Evolutionary conservation across 2,888 invertebrate species (phyloP), one percentile per base, ranked within the genome.

Genomic region (Drosophila lacicola): DNA sequence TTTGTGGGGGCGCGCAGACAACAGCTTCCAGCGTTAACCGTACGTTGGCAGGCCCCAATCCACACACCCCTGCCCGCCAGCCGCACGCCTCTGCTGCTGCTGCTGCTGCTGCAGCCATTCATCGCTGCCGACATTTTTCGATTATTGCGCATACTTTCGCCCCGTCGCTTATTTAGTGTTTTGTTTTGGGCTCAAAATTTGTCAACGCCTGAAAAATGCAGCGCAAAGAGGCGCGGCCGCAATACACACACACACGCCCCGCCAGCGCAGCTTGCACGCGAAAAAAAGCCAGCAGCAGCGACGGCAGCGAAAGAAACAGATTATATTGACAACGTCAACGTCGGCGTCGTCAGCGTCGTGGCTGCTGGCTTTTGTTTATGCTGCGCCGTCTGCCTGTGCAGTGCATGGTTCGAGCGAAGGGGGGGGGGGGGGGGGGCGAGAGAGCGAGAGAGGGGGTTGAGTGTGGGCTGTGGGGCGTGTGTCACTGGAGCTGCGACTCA

Each of bases 131-230:
- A 82, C 88, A 82, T 74, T 82, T 85, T 86, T 86, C 88, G 88
- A 86, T 84, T 84, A 84, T 84, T 88, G 83, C 83, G 72, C 78
- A 88, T 80, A 82, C 86, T 85, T 82, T 74, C 78, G 70, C 67
- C 71, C 65, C 33, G 14, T 70, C 70, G 56, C 73, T 58, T 64
- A 37, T 73, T 71, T 80, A 66, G 65, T 70, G 71, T 74, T 80
- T 82, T 77, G 82, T 79, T 82, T 83, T 78, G 55, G 78, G 70
- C 82, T 78, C 62, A 62, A 74, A 85, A 88, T 85, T 85, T 88
- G 86, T 84, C 84, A 88, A 82, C 86, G 86, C 69, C 71, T 82
- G 80, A 74, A 85, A 86, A 74, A 72, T 77, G 77, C 80, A 65
- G 60, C 53, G 53, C 19, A 13, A 13, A 42, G 64, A 42, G 65